Evolutionary conservation across 2,797 vertebrate species (phyloP), one percentile per base, ranked within the genome.

Genomic region (Parauchenoglanis ngamensis): DNA sequence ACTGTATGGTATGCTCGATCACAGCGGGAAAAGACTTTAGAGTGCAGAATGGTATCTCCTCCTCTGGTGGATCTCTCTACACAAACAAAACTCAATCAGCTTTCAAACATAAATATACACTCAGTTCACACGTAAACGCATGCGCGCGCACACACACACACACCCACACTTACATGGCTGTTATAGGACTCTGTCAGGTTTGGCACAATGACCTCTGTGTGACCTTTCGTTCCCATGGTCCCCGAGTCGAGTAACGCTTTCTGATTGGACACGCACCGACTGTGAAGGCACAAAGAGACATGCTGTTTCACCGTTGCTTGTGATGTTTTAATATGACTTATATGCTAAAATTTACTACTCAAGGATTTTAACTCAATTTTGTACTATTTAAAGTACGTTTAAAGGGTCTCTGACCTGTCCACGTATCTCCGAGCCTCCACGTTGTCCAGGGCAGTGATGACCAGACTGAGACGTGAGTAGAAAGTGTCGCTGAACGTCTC

Each of bases 191-290:
- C 98, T 1, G 98, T 99, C 93, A 99, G 92, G 89, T 96, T 96
- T 91, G 98, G 98, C 91, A 99, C 95, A 91, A 99, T 97, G 83
- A 98, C 95, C 95, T 99, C 98, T 0, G 98, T 99, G 94, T 99
- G 98, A 91, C 98, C 98, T 95, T 99, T 99, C 0, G 98, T 99
- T 92, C 98, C 98, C 98, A 99, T 99, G 73, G 98, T 99, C 90
- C 98, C 98, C 40, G 98, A 99, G 94, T 99, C 98, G 89, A 99
- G 93, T 84, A 99, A 96, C 91, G 98, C 96, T 89, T 95, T 96
- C 88, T 97, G 96, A 95, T 98, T 99, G 92, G 97, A 97, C 91
- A 99, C 94, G 84, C 97, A 96, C 84, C 98, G 98, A 91, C 98
- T 99, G 93, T 44, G 88, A 91, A 85, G 21, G 0, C 28, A 91